phyloP scores from a whole-genome alignment of 2,113 vertebrate species.

The Gavialis gangeticus region DNA sequence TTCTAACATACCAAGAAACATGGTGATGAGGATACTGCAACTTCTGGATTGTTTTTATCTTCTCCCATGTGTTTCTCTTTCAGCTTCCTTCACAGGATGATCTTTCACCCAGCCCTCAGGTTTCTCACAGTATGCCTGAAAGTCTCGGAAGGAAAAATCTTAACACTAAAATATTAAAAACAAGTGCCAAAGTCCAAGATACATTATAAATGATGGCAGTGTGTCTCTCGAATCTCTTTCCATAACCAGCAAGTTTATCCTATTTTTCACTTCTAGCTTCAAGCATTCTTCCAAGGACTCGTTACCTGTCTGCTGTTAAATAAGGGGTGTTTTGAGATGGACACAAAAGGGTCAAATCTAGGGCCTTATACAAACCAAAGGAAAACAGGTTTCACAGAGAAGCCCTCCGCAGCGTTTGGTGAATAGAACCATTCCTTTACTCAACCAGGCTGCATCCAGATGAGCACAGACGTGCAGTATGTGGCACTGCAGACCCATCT shows the following conservation, averaged over 20 bases:
- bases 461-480: too few relatives aligned
- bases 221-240: slow-evolving; percentile 46
- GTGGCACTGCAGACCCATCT: too few relatives aligned
- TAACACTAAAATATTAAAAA: slow-evolving; percentile 53
- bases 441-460: too few relatives aligned
- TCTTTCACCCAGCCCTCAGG: neutral
- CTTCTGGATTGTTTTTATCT: neutral
- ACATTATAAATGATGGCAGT: slow-evolving; percentile 53
- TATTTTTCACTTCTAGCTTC: neutral
- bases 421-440: too few relatives aligned
- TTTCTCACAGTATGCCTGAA: slow-evolving; percentile 15
- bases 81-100: neutral
- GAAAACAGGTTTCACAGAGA: too few relatives aligned
- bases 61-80: neutral
- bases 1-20: slow-evolving; percentile 4
- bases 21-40: neutral
- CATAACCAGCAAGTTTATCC: slow-evolving; percentile 36
- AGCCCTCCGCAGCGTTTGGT: too few relatives aligned
- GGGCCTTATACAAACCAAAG: too few relatives aligned
- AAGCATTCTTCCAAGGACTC: neutral
- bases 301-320: neutral
- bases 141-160: slow-evolving; percentile 24
- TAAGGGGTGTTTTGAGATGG: too few relatives aligned
- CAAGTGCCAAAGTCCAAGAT: slow-evolving; percentile 55
- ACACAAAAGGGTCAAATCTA: too few relatives aligned